Evolutionary conservation across 92 coral and sea anemone genomes (phyloP).

Genomic region (Paramuricea clavata): DNA sequence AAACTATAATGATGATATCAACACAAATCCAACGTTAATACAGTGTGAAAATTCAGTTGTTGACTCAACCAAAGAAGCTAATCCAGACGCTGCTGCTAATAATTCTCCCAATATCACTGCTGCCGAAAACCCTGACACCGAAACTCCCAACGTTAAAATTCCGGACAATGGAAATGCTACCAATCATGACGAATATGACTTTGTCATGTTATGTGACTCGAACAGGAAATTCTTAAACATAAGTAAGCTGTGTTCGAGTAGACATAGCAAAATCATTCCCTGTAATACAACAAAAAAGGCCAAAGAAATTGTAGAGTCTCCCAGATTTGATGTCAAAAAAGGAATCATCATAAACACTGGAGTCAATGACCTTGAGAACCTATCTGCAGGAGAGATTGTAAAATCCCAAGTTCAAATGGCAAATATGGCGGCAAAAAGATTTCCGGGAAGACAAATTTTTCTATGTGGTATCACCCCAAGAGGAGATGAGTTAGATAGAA

Average conservation of each 20-base stretch:
- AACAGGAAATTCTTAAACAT: slow-evolving; percentile 25
- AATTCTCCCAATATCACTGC: not conserved
- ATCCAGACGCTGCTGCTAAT: not conserved
- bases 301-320: slow-evolving; percentile 26
- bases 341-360: slow-evolving; percentile 46
- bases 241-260: not conserved
- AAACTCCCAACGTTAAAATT: too few relatives aligned
- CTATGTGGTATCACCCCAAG: slow-evolving; percentile 45
- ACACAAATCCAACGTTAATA: too few relatives aligned
- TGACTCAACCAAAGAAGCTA: not conserved
- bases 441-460: slow-evolving; percentile 15
- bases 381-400: slow-evolving; percentile 2
- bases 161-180: not conserved
- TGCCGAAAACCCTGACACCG: not conserved
- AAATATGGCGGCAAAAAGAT: not conserved
- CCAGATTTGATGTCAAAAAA: slow-evolving; percentile 23
- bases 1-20: too few relatives aligned
- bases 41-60: not conserved
- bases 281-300: slow-evolving; percentile 47
- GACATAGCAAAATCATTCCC: slow-evolving; percentile 13
- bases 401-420: slow-evolving; percentile 17
- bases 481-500: slow-evolving; percentile 32
- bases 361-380: slow-evolving; percentile 46
- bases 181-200: not conserved
- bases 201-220: slow-evolving; percentile 51